Conservation (phyloP, 2,797 vertebrate species). For the Carduelis carduelis region DNA sequence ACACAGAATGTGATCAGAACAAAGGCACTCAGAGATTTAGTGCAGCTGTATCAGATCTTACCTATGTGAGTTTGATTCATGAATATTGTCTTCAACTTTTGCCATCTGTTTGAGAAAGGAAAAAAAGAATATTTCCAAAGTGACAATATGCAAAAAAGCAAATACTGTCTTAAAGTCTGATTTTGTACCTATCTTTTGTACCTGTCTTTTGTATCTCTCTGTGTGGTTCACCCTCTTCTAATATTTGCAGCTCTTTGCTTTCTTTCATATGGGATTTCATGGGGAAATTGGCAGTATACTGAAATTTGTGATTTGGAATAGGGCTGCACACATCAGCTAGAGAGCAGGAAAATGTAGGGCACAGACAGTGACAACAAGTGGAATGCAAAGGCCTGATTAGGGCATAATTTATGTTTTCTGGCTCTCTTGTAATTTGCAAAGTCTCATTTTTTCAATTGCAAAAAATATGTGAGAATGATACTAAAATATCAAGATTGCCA, state of each 20-base stretch:
- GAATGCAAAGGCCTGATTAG: background rate
- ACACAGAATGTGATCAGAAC: background rate
- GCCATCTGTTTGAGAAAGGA: background rate
- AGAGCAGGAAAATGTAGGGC: background rate
- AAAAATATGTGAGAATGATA: background rate
- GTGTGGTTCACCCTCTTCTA: background rate
- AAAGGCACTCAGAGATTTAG: background rate
- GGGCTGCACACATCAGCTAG: background rate
- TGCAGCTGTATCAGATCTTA: background rate
- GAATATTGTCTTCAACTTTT: background rate
- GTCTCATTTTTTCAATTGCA: background rate
- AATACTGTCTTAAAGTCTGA: background rate
- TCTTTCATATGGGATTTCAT: background rate
- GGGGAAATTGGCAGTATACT: background rate
- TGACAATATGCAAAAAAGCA: background rate
- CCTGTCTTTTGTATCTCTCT: background rate
- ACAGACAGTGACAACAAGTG: background rate
- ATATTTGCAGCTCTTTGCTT: background rate
- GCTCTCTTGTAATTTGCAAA: background rate
- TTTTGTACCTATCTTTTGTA: background rate
- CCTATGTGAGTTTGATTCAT: background rate
- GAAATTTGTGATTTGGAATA: background rate
- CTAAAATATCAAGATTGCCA: background rate
- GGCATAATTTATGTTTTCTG: background rate
- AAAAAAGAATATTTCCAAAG: background rate